Conservation (phyloP, 2,888 invertebrate species). For the Aspidiotus rigidus region DNA sequence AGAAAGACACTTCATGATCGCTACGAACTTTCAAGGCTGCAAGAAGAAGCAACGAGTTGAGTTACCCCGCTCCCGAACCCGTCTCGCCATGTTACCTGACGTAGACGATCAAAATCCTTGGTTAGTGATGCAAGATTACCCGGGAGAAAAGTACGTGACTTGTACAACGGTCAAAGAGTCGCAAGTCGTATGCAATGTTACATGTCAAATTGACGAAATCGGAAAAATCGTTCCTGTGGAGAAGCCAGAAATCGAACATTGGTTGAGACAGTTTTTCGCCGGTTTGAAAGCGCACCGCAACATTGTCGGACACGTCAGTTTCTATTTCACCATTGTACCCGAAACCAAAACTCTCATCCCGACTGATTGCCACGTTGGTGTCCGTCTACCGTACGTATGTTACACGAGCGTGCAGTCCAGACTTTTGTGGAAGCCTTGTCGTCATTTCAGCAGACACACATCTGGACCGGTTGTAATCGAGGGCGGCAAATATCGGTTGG, state of each 20-base stretch:
- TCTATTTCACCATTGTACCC: slow-evolving; percentile 57
- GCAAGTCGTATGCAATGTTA: slow-evolving; percentile 67
- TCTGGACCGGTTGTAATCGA: slow-evolving; percentile 49
- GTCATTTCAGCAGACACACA: slow-evolving; percentile 50
- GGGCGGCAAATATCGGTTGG: slow-evolving; percentile 51
- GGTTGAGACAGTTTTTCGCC: slow-evolving; percentile 63
- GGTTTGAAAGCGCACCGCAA: slow-evolving; percentile 53
- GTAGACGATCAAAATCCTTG: slow-evolving; percentile 66
- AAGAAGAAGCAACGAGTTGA: slow-evolving; percentile 60
- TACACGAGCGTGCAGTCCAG: slow-evolving; percentile 60
- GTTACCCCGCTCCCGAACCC: slow-evolving; percentile 55
- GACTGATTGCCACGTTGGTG: slow-evolving; percentile 64
- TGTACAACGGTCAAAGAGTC: slow-evolving; percentile 75
- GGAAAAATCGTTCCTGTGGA: slow-evolving; percentile 58
- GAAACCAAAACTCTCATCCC: slow-evolving; percentile 49
- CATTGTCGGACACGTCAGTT: slow-evolving; percentile 69
- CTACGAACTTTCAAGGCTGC: slow-evolving; percentile 64
- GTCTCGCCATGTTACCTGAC: slow-evolving; percentile 56
- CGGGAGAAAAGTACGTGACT: slow-evolving; percentile 66
- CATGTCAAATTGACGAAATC: slow-evolving; percentile 50
- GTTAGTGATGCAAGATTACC: slow-evolving; percentile 67
- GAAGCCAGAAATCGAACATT: slow-evolving; percentile 55
- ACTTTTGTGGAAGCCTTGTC: slow-evolving; percentile 55
- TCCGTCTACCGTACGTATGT: slow-evolving; percentile 70
- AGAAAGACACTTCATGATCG: slow-evolving; percentile 60